Evolutionary conservation across 2,888 invertebrate species (phyloP).

Genomic region (Dendrolimus pini): DNA sequence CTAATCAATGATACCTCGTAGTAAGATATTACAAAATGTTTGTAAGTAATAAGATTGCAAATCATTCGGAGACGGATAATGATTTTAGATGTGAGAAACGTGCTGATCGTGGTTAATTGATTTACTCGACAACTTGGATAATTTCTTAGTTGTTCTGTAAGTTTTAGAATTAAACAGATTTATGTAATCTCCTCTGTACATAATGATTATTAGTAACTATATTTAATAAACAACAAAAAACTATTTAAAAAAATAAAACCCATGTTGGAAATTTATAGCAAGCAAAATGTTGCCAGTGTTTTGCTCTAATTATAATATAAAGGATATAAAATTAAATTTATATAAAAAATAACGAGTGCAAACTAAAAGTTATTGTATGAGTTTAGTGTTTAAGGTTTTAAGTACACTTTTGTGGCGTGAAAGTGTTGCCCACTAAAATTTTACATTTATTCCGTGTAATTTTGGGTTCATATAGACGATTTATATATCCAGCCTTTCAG

Average conservation of each 20-base stretch:
- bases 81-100: too few species aligned
- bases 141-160: too few species aligned
- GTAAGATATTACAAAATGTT: too few species aligned
- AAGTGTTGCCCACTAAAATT: not conserved
- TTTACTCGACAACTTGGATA: too few species aligned
- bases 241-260: not conserved
- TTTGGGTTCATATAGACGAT: too few species aligned
- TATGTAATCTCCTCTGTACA: not conserved
- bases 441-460: not conserved
- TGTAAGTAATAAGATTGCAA: too few species aligned
- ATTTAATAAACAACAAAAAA: not conserved
- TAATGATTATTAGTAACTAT: not conserved
- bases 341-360: constrained; percentile 39
- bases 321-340: constrained; percentile 23
- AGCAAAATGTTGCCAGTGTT: constrained; percentile 20
- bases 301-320: constrained; percentile 21
- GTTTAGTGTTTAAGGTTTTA: constrained; percentile 3
- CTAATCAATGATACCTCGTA: too few species aligned
- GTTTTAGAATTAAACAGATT: too few species aligned
- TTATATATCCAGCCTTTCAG: too few species aligned
- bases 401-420: not conserved
- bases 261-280: not conserved
- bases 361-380: constrained; percentile 46
- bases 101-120: too few species aligned
- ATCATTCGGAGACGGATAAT: too few species aligned